Evolutionary conservation across 2,888 invertebrate species (phyloP), one percentile per base, ranked within the genome.

Genomic region (Nasonovia ribisnigri): DNA sequence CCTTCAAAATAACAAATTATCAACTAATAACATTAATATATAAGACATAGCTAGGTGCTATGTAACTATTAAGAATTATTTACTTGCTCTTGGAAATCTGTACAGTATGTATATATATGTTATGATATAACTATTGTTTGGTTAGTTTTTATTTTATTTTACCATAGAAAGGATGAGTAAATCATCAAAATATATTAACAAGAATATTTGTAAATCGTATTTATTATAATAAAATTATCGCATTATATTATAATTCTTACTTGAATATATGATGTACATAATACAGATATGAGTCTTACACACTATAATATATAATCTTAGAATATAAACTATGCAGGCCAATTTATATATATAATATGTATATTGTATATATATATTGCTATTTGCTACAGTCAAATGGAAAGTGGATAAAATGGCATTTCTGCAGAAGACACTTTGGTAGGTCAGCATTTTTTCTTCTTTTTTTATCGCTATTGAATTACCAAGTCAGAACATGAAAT

Each of bases 371-470:
- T 10, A n/a, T n/a, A n/a, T 84, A 16, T 8, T 84, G 24, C n/a
- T n/a, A 67, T 84, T 46, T 54, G 1, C 26, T 29, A 57, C 60
- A 43, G n/a, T 89, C 11, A 29, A 60, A 60, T 60, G 57, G 43
- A n/a, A 67, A 67, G 90, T 42, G 11, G 90, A 42, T 84, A 90
- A 77, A 77, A 90, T 36, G 48, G 48, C n/a, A 84, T 51, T 84
- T 84, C 29, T 77, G 51, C 42, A 16, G 20, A 48, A 84, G 90
- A 84, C 51, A 77, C 26, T 90, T 77, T 51, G 6, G 16, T 51
- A 11, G 51, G 51, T 51, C 77, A 51, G 90, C 48, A 51, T 77
- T 90, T 90, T 48, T 43, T 60, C n/a, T n/a, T 60, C 5, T 4
- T 48, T 48, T 90, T 67, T 20, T 77, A 77, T 67, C 13, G 26